Conservation (phyloP, 2,113 vertebrate genomes). For the Epinephelus cyanopodus region DNA sequence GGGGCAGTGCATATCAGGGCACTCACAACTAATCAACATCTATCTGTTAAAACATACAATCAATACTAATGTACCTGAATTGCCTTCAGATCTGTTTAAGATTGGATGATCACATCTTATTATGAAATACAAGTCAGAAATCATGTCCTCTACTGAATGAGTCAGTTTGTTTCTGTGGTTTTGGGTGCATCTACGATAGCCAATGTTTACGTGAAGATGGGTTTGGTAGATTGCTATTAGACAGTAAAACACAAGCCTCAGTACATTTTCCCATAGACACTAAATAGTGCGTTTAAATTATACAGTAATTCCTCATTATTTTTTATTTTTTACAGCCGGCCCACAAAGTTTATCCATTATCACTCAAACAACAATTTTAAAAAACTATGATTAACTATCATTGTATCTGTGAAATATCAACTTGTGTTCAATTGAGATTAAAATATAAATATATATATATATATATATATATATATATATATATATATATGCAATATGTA, state of each 20-base stretch:
- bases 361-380: background rate
- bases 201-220: background rate
- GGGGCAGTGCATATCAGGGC: background rate
- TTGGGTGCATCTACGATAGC: background rate
- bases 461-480: too few relatives aligned
- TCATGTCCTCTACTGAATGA: background rate
- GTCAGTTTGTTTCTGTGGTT: background rate
- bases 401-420: background rate
- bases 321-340: background rate
- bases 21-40: slow-evolving; percentile 6
- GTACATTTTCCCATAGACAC: background rate
- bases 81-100: background rate
- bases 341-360: background rate
- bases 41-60: background rate
- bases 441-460: too few relatives aligned
- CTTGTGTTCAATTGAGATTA: background rate
- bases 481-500: too few relatives aligned
- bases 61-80: background rate
- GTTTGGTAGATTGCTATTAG: background rate
- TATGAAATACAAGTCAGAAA: too few relatives aligned
- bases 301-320: background rate
- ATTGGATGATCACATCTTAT: background rate
- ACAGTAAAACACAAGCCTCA: background rate
- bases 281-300: background rate
- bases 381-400: background rate